Conservation (phyloP, 2,888 invertebrate species). For the Drosophila neonasuta region DNA sequence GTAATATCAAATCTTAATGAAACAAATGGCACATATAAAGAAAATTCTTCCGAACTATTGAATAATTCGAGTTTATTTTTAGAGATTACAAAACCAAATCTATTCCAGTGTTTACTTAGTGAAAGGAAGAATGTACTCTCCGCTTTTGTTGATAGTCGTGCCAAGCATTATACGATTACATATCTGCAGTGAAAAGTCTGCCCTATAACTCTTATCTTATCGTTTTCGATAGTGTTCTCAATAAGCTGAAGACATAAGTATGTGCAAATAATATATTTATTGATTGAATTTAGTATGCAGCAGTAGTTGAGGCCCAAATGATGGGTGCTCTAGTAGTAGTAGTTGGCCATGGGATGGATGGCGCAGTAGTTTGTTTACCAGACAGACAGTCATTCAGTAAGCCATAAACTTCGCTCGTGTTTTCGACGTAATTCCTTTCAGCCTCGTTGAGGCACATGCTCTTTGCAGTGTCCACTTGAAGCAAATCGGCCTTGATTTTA, state of each 20-base stretch:
- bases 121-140: not conserved
- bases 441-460: conserved; percentile 33
- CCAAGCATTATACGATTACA: not conserved
- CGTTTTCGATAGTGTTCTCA: not conserved
- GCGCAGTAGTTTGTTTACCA: not conserved
- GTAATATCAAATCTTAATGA: not conserved
- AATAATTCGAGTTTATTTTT: too few relatives aligned
- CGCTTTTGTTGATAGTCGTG: not conserved
- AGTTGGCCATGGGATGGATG: not conserved
- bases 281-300: not conserved
- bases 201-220: not conserved
- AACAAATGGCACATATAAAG: too few relatives aligned
- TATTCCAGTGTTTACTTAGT: too few relatives aligned
- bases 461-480: not conserved
- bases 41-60: too few relatives aligned
- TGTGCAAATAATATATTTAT: conserved; percentile 6
- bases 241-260: not conserved
- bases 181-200: not conserved
- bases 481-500: conserved; percentile 25
- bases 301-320: not conserved
- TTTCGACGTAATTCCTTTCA: conserved; percentile 45
- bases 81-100: too few relatives aligned
- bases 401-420: conserved; percentile 36
- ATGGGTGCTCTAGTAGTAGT: not conserved
- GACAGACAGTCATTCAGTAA: conserved; percentile 44